Conservation (phyloP, 2,113 vertebrate species). For the Mastomys coucha region DNA sequence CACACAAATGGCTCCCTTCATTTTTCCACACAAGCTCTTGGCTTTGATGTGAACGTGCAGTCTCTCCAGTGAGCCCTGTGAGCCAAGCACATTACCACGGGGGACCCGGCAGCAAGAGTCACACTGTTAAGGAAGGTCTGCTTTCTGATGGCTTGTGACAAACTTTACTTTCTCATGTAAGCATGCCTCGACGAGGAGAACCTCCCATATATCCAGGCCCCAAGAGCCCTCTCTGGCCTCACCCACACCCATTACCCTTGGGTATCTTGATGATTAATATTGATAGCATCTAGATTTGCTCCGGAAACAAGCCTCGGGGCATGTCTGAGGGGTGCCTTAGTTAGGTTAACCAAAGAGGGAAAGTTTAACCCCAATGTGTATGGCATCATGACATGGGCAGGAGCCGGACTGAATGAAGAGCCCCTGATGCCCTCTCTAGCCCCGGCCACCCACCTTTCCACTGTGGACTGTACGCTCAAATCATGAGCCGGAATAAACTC, state of each 20-base stretch:
- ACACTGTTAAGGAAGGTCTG: neutral
- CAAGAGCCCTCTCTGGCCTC: neutral
- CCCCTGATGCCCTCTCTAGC: too few relatives aligned
- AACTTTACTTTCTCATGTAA: neutral
- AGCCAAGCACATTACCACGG: fast-evolving
- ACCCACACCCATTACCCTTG: neutral
- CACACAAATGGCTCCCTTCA: neutral
- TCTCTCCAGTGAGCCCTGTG: too few relatives aligned
- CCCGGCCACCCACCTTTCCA: too few relatives aligned
- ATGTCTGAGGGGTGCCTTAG: neutral
- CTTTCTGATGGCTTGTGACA: neutral
- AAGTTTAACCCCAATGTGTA: too few relatives aligned
- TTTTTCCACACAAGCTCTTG: neutral
- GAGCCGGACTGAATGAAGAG: neutral
- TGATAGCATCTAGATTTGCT: neutral
- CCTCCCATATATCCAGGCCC: neutral
- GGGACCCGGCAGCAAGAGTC: neutral
- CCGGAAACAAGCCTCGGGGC: neutral
- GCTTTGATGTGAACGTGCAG: neutral
- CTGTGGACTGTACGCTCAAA: neutral
- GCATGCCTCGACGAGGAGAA: neutral
- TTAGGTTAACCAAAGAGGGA: neutral
- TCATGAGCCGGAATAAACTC: too few relatives aligned
- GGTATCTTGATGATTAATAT: neutral
- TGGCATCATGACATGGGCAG: neutral